Percentiles rank a stretch among this genome's conserved stretches.
phyloP scores from a whole-genome alignment of 1,140 invertebrate genomes.

The Ceratosolen fusciceps region DNA sequence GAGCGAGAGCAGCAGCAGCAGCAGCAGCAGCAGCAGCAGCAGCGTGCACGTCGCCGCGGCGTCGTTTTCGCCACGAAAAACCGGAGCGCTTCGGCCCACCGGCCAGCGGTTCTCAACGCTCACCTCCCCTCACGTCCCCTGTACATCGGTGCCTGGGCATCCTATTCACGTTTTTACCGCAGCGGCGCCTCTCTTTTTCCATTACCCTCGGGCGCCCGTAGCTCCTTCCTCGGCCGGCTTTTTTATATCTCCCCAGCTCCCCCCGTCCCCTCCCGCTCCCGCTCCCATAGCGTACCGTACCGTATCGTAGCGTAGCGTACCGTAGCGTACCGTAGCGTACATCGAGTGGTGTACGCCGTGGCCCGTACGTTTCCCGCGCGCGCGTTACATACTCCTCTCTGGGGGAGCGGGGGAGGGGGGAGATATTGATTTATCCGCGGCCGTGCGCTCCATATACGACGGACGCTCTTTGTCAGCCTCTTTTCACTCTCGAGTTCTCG shows the following conservation, averaged over 20 bases:
- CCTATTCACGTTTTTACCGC: not conserved
- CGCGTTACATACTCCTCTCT: constrained; percentile 39
- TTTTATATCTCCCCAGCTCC: not conserved
- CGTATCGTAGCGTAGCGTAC: no score
- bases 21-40: no score
- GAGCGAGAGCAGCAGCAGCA: no score
- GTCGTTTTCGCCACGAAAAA: constrained; percentile 34
- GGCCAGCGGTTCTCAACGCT: constrained; percentile 14
- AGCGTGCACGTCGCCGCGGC: not conserved
- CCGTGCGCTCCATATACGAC: constrained; percentile 46
- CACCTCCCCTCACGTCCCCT: not conserved
- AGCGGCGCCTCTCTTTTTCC: not conserved
- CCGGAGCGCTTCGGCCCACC: constrained; percentile 37
- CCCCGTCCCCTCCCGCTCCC: not conserved
- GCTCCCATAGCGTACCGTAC: not conserved
- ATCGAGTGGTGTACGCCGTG: no score
- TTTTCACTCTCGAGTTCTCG: constrained; percentile 29
- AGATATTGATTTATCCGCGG: constrained; percentile 60
- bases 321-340: no score
- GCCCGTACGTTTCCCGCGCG: constrained; percentile 10
- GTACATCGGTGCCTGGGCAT: not conserved
- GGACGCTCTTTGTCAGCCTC: constrained; percentile 5
- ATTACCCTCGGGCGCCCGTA: not conserved
- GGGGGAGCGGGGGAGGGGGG: no score
- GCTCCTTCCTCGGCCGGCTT: not conserved